Conservation (phyloP, 2,113 vertebrate genomes). For the Laterallus jamaicensis region DNA sequence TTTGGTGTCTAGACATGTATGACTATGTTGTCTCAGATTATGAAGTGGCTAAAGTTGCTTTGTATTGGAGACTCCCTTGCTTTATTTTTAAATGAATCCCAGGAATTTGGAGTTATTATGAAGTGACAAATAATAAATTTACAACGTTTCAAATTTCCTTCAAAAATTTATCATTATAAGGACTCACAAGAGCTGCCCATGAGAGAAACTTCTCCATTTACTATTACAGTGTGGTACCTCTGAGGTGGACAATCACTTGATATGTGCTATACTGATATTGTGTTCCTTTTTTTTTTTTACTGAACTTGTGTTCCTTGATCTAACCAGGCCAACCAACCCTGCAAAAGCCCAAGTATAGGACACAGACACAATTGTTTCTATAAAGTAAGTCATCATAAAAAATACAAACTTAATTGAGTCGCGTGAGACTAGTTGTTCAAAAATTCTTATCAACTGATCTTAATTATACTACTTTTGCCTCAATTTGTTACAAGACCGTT, state of each 20-base stretch:
- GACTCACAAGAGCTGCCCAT: not conserved
- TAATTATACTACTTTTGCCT: not conserved
- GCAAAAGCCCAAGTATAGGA: not conserved
- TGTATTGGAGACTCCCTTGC: not conserved
- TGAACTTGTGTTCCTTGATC: not conserved
- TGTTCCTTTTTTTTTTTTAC: no score
- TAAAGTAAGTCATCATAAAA: not conserved
- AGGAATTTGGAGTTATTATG: not conserved
- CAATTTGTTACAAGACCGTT: not conserved
- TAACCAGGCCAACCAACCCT: not conserved
- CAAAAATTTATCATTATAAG: not conserved
- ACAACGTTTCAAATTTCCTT: not conserved
- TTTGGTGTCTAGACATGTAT: not conserved
- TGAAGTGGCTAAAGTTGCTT: not conserved
- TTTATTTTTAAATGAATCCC: not conserved
- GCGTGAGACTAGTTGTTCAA: not conserved
- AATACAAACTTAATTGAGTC: not conserved
- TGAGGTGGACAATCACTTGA: not conserved
- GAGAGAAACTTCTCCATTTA: not conserved
- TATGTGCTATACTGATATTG: not conserved
- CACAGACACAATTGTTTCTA: not conserved
- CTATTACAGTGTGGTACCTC: not conserved
- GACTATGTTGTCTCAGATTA: not conserved
- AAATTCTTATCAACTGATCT: not conserved
- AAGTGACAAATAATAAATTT: not conserved